Evolutionary conservation across 23 tunicate species (phyloP).

Genomic region (Ascidia mentula): DNA sequence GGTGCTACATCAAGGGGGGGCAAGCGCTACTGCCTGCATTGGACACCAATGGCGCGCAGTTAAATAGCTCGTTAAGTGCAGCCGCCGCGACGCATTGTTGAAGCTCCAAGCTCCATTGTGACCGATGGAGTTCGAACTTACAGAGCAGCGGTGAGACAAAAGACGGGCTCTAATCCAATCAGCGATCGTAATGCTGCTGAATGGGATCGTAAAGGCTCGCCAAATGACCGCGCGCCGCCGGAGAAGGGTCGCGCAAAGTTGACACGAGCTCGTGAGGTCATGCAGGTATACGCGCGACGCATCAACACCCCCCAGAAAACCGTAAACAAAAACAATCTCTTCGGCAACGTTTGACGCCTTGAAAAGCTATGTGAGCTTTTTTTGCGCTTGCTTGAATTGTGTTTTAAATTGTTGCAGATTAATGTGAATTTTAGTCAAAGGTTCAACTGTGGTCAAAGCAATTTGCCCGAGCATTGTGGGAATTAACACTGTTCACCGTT

Average conservation of each 20-base stretch:
- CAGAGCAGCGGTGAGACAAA: background rate
- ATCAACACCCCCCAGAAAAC: background rate
- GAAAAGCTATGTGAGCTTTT: no score
- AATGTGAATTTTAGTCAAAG: no score
- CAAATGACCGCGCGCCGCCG: constrained; percentile 11
- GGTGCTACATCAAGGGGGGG: constrained; percentile 12
- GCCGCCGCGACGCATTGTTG: constrained; percentile 3
- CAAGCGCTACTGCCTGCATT: background rate
- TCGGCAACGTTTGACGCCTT: no score
- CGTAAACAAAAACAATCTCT: background rate
- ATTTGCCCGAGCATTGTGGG: no score
- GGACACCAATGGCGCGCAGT: background rate
- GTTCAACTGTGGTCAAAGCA: no score
- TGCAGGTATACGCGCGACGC: background rate
- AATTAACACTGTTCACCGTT: no score
- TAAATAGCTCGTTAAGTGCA: constrained; percentile 7
- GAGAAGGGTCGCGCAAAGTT: background rate
- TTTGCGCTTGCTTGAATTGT: no score
- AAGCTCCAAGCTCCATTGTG: constrained; percentile 8
- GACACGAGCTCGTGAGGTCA: constrained; percentile 9
- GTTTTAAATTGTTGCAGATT: no score
- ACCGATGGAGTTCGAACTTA: background rate
- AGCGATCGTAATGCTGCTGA: constrained; percentile 9
- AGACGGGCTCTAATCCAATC: constrained; percentile 11
- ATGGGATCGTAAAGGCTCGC: constrained; percentile 5